Conservation (phyloP, 23 tunicate species). For the Oikopleura albicans region DNA sequence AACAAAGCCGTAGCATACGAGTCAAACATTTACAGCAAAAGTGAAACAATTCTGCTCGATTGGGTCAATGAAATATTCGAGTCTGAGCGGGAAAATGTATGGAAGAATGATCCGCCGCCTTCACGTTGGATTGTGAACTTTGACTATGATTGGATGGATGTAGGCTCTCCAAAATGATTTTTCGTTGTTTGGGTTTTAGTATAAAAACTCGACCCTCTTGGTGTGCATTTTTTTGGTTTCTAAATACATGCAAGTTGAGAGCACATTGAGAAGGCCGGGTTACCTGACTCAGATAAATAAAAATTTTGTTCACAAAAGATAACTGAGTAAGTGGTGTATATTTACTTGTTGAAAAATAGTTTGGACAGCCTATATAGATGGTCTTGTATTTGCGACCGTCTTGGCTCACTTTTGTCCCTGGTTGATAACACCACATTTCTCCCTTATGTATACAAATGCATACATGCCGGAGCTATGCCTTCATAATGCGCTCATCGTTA, state of each 20-base stretch:
- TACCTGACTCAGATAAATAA: too few species aligned
- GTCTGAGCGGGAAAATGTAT: neutral
- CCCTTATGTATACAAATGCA: slow-evolving; percentile 63
- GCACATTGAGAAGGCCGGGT: too few species aligned
- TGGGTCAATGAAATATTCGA: neutral
- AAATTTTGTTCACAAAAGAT: too few species aligned
- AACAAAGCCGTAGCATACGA: too few species aligned
- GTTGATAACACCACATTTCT: slow-evolving; percentile 50
- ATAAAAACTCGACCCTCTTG: too few species aligned
- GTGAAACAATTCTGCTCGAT: neutral
- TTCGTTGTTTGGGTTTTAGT: too few species aligned
- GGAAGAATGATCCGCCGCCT: slow-evolving; percentile 37
- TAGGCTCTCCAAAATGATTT: too few species aligned
- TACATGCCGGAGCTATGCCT: slow-evolving; percentile 76
- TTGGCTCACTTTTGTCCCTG: slow-evolving; percentile 78
- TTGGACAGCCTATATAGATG: too few species aligned
- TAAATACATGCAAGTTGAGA: too few species aligned
- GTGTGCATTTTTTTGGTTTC: too few species aligned
- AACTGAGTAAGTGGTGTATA: too few species aligned
- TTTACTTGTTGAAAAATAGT: too few species aligned
- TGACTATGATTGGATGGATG: slow-evolving; percentile 56
- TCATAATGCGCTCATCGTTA: slow-evolving; percentile 64
- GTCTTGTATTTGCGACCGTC: slow-evolving; percentile 57
- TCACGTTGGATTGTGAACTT: slow-evolving; percentile 95
- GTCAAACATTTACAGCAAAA: neutral